Evolutionary conservation across 2,888 invertebrate genomes (phyloP), one percentile per base, ranked within the genome.

Genomic region (Eristalinus sepulchralis): DNA sequence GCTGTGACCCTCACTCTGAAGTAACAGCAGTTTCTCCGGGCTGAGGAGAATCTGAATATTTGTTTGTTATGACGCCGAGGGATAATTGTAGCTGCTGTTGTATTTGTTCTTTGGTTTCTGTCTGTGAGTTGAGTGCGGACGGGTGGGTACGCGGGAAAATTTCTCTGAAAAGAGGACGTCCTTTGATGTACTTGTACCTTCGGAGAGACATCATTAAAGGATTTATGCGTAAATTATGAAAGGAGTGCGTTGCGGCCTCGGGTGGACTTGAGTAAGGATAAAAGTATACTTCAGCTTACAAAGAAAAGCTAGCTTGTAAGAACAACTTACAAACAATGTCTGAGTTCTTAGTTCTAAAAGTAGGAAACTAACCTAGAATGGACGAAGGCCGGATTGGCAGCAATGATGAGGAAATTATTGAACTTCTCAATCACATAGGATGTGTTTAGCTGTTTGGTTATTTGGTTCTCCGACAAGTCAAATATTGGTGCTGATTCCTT

Each of bases 31-130:
- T 31, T 17, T n/a, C 68, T 13, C 31, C 4, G 55, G 24, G 17
- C n/a, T 20, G 53, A 13, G 20, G 20, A 22, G 27, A 13, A 57
- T 55, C 47, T 68, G 22, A 20, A 9, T 55, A 3, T 53, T 31
- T 66, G 66, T 66, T 47, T 66, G 57, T 67, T 55, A 22, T 55
- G 33, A 13, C 24, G 57, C 68, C 34, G 4, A 34, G 24, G 34
- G 68, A 57, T 24, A 24, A 34, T 68, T 66, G 66, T 47, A 66
- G 27, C 55, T 20, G 22, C 22, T 8, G 55, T 22, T 9, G 22
- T 57, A 33, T n/a, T 47, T 47, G 47, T 47, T 47, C n/a, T 47
- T 47, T n/a, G 47, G 47, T 5, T n/a, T n/a, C 17, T 47, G 47
- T n/a, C 47, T 6, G 47, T 47, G 47, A n/a, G 47, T 47, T 47